Evolutionary conservation across 2,113 vertebrate genomes (phyloP).

Genomic region (Forbesichthys agassizii): DNA sequence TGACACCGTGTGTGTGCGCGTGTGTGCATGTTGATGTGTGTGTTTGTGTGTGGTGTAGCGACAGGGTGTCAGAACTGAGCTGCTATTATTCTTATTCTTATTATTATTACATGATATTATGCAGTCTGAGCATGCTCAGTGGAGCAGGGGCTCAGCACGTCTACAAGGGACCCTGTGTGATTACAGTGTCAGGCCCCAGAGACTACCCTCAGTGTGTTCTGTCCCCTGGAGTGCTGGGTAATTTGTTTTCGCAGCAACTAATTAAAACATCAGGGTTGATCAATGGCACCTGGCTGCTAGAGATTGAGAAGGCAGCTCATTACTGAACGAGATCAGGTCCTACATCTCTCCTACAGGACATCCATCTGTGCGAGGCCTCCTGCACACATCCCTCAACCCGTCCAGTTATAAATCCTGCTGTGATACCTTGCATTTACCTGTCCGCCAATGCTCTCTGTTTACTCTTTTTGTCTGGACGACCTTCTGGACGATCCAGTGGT

Average conservation of each 20-base stretch:
- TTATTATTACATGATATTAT: too few relatives aligned
- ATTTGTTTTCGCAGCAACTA: slow-evolving; percentile 64
- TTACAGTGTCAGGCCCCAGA: slow-evolving; percentile 1
- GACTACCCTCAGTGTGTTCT: neutral
- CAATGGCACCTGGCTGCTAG: slow-evolving; percentile 49
- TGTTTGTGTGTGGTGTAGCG: neutral
- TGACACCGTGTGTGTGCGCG: neutral
- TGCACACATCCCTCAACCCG: slow-evolving; percentile 29
- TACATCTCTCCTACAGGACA: slow-evolving; percentile 13
- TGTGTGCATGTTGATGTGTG: slow-evolving; percentile 10
- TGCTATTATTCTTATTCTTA: too few relatives aligned
- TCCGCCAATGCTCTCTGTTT: neutral
- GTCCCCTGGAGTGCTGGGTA: slow-evolving; percentile 30
- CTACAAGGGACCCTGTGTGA: slow-evolving; percentile 18
- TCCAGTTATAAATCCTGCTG: neutral
- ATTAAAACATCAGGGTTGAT: slow-evolving; percentile 63
- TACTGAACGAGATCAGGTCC: neutral
- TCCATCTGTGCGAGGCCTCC: slow-evolving; percentile 33
- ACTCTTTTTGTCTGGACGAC: slow-evolving; percentile 6
- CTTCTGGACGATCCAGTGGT: neutral
- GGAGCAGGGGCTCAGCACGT: too few relatives aligned
- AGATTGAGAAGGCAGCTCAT: slow-evolving; percentile 9
- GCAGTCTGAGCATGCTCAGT: too few relatives aligned
- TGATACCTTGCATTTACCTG: neutral
- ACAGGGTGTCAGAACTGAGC: too few relatives aligned